phyloP scores from a whole-genome alignment of 2,888 invertebrate species.

The Lissocephala sabroskyi region DNA sequence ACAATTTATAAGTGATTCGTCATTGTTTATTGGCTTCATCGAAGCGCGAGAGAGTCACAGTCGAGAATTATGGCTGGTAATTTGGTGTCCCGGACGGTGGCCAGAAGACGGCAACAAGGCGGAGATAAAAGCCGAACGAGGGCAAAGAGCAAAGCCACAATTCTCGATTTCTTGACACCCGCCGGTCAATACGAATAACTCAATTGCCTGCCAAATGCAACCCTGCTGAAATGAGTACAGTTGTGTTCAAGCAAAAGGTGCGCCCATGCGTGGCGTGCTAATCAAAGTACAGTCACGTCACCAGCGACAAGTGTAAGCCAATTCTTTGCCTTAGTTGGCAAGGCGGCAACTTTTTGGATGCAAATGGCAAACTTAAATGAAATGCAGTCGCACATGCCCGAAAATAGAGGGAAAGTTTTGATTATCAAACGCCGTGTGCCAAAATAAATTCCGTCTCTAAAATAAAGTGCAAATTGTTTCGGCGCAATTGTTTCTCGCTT shows the following conservation, averaged over 20 bases:
- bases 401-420: slow-evolving; percentile 49
- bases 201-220: no score
- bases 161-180: not conserved
- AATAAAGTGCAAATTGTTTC: slow-evolving; percentile 61
- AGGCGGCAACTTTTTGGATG: slow-evolving; percentile 31
- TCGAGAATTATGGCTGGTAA: slow-evolving; percentile 51
- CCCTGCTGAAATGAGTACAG: no score
- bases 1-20: slow-evolving; percentile 68
- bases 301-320: no score
- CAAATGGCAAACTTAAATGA: slow-evolving; percentile 53
- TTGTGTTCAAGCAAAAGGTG: no score
- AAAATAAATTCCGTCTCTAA: slow-evolving; percentile 45
- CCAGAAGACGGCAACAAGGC: slow-evolving; percentile 4
- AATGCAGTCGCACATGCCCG: slow-evolving; percentile 41
- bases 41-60: slow-evolving; percentile 44
- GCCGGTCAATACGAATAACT: no score
- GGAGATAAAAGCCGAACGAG: slow-evolving; percentile 1
- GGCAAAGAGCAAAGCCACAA: not conserved
- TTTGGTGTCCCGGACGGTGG: no score
- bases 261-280: not conserved
- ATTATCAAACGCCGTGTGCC: slow-evolving; percentile 41
- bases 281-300: not conserved
- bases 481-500: slow-evolving; percentile 35
- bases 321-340: slow-evolving; percentile 22
- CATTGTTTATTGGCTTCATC: slow-evolving; percentile 66